Conservation (phyloP, 2,888 invertebrate species). For the Micropterix aruncella region DNA sequence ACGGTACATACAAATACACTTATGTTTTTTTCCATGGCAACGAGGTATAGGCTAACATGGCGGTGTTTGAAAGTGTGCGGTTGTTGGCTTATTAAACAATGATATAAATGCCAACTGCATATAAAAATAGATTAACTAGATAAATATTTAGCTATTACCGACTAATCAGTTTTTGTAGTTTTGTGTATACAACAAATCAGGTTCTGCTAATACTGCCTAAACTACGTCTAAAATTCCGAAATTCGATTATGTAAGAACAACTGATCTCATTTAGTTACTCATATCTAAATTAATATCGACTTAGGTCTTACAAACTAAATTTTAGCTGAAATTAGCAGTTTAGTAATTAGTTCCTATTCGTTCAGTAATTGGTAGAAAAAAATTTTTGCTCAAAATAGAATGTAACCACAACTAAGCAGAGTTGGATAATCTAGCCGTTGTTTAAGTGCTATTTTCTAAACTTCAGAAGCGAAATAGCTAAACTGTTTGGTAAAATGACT, state of each 20-base stretch:
- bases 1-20: too few relatives aligned
- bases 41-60: too few relatives aligned
- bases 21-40: too few relatives aligned
- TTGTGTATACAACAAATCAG: neutral
- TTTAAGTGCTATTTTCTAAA: too few relatives aligned
- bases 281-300: neutral
- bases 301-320: neutral
- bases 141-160: neutral
- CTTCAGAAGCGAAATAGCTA: too few relatives aligned
- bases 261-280: conserved; percentile 1
- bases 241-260: conserved; percentile 1
- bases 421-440: neutral
- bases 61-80: too few relatives aligned
- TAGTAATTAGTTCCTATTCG: neutral
- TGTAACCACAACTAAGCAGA: neutral
- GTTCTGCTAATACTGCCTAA: conserved; percentile 1
- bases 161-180: conserved; percentile 1
- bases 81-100: too few relatives aligned
- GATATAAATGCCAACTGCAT: neutral
- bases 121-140: neutral
- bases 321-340: conserved; percentile 1
- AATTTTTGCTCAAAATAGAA: conserved; percentile 1
- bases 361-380: neutral
- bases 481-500: too few relatives aligned
- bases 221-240: neutral